These are phyloP conservation scores for Melanotaenia maccullochi DNA, from an alignment of 2,797 vertebrate genomes.

Conservation along the genomic window DNA sequence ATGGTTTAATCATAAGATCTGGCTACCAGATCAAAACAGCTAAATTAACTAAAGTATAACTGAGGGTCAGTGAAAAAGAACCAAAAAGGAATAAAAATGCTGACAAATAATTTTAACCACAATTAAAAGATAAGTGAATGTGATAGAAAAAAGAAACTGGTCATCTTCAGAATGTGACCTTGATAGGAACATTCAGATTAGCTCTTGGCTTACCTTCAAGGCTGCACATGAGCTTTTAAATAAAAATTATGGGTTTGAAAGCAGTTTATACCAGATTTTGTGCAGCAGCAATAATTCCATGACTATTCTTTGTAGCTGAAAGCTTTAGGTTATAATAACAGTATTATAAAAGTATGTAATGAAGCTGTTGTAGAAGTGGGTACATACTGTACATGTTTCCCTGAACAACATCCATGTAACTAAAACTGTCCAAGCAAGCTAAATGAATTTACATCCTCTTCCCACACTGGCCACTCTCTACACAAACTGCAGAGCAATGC, in stretches of 20 bases:
- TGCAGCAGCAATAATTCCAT: background rate
- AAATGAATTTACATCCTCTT: background rate
- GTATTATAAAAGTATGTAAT: background rate
- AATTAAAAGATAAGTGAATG: background rate
- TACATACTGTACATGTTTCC: too few relatives aligned
- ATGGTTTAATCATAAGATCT: background rate
- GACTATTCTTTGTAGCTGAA: background rate
- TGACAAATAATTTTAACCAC: constrained; percentile 5
- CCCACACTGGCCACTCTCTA: constrained; percentile 37
- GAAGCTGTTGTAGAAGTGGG: background rate
- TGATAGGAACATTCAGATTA: background rate
- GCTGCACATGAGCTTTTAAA: constrained; percentile 4
- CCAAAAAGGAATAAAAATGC: background rate
- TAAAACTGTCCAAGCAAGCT: background rate
- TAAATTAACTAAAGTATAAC: background rate
- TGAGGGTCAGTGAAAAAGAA: background rate
- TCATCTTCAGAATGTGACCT: background rate
- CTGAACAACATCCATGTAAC: background rate
- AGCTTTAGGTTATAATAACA: background rate
- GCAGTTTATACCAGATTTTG: background rate
- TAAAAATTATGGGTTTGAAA: constrained; percentile 3
- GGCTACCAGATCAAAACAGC: background rate
- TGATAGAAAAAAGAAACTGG: background rate
- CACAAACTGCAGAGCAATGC: constrained; percentile 56
- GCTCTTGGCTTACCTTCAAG: constrained; percentile 6